Evolutionary conservation across 2,797 vertebrate species (phyloP).

Genomic region (Danio jaintianensis): DNA sequence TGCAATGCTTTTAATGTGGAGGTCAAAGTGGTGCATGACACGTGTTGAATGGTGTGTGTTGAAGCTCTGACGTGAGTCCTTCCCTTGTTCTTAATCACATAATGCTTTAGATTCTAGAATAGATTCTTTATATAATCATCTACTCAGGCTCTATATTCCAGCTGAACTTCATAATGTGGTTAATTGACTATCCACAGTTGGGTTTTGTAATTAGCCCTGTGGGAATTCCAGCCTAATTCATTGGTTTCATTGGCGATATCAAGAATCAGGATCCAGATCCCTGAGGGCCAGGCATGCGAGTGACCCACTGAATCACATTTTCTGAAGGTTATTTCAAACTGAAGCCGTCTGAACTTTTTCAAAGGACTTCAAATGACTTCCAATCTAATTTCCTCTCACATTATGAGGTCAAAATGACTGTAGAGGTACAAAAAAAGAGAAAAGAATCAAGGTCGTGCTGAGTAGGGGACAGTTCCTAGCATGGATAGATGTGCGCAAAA

Average conservation of each 20-base stretch:
- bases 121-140: background rate
- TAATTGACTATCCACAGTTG: conserved; percentile 34
- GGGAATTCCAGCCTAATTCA: conserved; percentile 39
- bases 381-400: conserved; percentile 44
- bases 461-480: conserved; percentile 30
- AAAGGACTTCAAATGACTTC: conserved; percentile 40
- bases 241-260: conserved; percentile 36
- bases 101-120: background rate
- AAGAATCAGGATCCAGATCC: conserved; percentile 16
- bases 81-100: background rate
- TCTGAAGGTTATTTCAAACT: conserved; percentile 49
- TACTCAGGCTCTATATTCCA: conserved; percentile 1
- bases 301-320: conserved; percentile 36
- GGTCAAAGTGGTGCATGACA: background rate
- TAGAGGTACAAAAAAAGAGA: conserved; percentile 28
- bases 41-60: background rate
- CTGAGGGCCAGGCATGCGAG: background rate
- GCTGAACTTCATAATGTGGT: background rate
- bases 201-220: conserved; percentile 20
- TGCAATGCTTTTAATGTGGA: conserved; percentile 1
- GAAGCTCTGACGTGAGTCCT: background rate
- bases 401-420: conserved; percentile 41
- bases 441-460: conserved; percentile 26
- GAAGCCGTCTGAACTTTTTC: conserved; percentile 26
- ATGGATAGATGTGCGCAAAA: conserved; percentile 7